These are phyloP conservation scores for Ascidia mentula DNA, from an alignment of 23 tunicate genomes.

Conservation along the genomic window DNA sequence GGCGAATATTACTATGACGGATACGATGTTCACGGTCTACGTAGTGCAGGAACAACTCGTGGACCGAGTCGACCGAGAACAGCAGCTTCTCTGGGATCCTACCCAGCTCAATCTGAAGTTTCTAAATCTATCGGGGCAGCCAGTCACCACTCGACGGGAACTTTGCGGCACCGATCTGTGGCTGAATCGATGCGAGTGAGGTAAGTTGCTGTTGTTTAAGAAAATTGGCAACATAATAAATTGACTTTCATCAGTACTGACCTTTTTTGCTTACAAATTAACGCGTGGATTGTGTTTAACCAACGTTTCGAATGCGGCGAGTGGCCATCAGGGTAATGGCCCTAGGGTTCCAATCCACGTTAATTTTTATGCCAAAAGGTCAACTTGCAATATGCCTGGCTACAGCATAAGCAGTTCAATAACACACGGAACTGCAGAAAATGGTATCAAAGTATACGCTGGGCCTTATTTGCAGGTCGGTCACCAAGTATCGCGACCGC, in stretches of 20 bases:
- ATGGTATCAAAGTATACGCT: too few species aligned
- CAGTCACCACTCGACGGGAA: constrained; percentile 61
- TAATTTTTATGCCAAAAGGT: too few species aligned
- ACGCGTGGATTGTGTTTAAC: too few species aligned
- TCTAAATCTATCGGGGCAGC: constrained; percentile 55
- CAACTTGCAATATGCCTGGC: too few species aligned
- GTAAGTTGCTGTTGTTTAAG: constrained; percentile 7
- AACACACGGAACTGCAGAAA: too few species aligned
- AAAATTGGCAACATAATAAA: background rate
- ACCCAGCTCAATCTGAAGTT: constrained; percentile 50
- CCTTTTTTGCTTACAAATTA: too few species aligned
- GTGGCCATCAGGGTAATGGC: too few species aligned
- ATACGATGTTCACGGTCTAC: background rate
- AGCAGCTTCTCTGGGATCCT: constrained; percentile 67
- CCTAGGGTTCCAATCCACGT: too few species aligned
- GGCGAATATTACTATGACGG: background rate
- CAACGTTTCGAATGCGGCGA: too few species aligned
- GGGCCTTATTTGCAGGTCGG: background rate
- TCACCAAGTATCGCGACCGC: background rate
- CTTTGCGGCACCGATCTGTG: constrained; percentile 45
- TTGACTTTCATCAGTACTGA: too few species aligned
- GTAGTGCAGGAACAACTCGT: constrained; percentile 42
- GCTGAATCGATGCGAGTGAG: constrained; percentile 70
- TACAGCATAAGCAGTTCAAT: too few species aligned
- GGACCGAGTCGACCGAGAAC: constrained; percentile 50